These are phyloP conservation scores for Spicauda simplicius DNA, from an alignment of 2,888 invertebrate species.

Conservation along the genomic window DNA sequence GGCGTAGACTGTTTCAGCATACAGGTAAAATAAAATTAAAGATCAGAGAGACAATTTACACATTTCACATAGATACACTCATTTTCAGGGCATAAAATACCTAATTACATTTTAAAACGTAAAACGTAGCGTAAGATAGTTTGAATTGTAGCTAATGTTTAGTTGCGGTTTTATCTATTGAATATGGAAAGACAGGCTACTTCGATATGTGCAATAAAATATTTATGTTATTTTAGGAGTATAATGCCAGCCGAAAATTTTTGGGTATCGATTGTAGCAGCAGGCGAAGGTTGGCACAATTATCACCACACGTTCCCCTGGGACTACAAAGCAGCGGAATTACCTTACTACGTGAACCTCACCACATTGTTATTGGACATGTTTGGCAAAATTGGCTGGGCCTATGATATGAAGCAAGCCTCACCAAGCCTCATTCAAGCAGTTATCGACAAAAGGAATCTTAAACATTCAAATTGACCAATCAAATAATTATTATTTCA, in stretches of 20 bases:
- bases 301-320: slow-evolving; percentile 97
- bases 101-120: no score
- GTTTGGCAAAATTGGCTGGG: slow-evolving; percentile 90
- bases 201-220: no score
- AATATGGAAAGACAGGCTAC: no score
- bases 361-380: slow-evolving; percentile 89
- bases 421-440: slow-evolving; percentile 80
- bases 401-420: slow-evolving; percentile 89
- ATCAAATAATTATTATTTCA: no score
- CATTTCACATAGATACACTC: no score
- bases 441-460: slow-evolving; percentile 75
- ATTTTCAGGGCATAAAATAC: no score
- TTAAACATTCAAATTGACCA: background rate
- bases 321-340: slow-evolving; percentile 96
- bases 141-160: no score
- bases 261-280: slow-evolving; percentile 88
- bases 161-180: no score
- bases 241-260: slow-evolving; percentile 92
- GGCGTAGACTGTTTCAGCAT: no score
- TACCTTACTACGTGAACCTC: slow-evolving; percentile 89
- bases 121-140: no score
- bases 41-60: no score
- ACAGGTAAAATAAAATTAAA: no score
- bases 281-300: slow-evolving; percentile 97
- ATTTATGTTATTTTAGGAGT: slow-evolving; percentile 74